These are phyloP conservation scores for Phyllostomus discolor DNA, from an alignment of 2,113 vertebrate species.

Conservation along the genomic window DNA sequence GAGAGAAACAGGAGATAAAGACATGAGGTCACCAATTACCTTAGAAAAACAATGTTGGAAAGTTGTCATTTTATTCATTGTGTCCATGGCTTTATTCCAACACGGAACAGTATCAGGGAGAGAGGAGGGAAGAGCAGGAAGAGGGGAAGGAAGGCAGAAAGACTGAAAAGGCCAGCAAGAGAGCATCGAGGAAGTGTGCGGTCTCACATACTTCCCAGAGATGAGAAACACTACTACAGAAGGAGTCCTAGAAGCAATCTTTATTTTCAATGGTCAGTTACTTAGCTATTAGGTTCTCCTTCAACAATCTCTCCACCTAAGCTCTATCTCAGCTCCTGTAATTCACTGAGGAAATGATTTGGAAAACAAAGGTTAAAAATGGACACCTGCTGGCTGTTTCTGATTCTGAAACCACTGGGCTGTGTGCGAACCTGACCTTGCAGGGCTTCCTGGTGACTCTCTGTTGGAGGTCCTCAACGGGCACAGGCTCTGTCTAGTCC, in stretches of 20 bases:
- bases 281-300: neutral
- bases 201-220: no score
- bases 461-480: neutral
- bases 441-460: accelerated
- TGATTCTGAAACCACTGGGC: no score
- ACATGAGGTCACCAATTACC: neutral
- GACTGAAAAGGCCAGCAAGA: neutral
- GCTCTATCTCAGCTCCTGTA: neutral
- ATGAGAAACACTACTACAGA: neutral
- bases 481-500: neutral
- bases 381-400: accelerated
- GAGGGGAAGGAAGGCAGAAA: neutral
- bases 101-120: neutral
- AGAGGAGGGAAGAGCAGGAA: no score
- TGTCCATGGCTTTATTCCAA: neutral
- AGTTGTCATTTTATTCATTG: neutral
- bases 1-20: neutral
- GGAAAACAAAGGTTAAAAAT: neutral
- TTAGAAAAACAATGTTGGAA: neutral
- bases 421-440: neutral
- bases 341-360: neutral
- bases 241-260: neutral
- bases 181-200: neutral
- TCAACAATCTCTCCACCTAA: neutral
- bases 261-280: neutral